Percentiles rank a stretch among this genome's conserved stretches.
These are phyloP conservation scores for Lucilia sericata DNA, from an alignment of 1,140 invertebrate genomes.

Conservation along the genomic window DNA sequence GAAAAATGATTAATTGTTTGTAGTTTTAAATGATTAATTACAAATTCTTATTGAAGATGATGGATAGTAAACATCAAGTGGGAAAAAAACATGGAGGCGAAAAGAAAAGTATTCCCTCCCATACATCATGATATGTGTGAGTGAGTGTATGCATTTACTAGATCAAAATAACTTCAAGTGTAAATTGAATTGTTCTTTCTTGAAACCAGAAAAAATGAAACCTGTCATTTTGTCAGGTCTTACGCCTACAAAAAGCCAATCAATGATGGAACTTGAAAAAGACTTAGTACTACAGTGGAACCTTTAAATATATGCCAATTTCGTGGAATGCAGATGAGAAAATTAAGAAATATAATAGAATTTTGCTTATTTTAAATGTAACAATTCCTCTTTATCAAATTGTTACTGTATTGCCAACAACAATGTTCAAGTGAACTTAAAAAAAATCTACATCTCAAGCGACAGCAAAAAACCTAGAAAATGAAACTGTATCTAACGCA, in stretches of 20 bases:
- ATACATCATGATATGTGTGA: too few relatives aligned
- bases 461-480: slow-evolving; percentile 1
- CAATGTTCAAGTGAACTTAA: neutral
- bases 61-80: neutral
- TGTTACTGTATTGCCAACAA: too few relatives aligned
- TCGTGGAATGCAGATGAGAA: too few relatives aligned
- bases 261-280: neutral
- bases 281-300: neutral
- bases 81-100: too few relatives aligned
- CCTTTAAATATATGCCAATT: too few relatives aligned
- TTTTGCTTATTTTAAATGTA: too few relatives aligned
- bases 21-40: neutral
- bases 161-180: slow-evolving; percentile 6
- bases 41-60: neutral
- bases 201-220: slow-evolving; percentile 23
- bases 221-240: slow-evolving; percentile 14
- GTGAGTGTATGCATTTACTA: too few relatives aligned
- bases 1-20: neutral
- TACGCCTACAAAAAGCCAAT: slow-evolving; percentile 13
- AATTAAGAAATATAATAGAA: too few relatives aligned
- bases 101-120: too few relatives aligned
- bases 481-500: slow-evolving; percentile 34
- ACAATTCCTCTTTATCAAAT: too few relatives aligned
- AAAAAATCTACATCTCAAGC: neutral
- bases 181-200: slow-evolving; percentile 22